Conservation (phyloP, 1,140 invertebrate genomes). For the Nylanderia fulva region DNA sequence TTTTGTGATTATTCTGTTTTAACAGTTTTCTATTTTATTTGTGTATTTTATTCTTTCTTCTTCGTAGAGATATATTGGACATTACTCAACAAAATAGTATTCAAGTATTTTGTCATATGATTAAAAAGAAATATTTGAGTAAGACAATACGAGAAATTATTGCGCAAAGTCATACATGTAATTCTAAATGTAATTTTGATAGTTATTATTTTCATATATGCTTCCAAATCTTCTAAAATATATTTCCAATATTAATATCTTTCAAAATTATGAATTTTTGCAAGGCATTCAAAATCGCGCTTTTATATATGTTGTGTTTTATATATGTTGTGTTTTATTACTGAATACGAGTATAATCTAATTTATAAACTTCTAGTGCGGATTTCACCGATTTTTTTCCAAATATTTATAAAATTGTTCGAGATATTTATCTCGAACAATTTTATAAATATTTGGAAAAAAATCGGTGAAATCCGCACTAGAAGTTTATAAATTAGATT, state of each 20-base stretch:
- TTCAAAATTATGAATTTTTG: constrained; percentile 20
- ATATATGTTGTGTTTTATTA: no score
- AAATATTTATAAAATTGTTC: constrained; percentile 1
- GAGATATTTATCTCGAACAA: constrained; percentile 4
- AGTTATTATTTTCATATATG: constrained; percentile 22
- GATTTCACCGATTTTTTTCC: neutral
- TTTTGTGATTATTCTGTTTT: neutral
- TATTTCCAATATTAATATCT: constrained; percentile 22
- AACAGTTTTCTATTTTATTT: neutral
- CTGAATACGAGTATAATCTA: no score
- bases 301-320: neutral
- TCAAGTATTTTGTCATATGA: neutral
- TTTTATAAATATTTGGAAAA: neutral
- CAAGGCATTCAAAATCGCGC: neutral
- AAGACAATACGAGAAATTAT: neutral
- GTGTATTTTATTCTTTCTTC: neutral
- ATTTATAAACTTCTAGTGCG: no score
- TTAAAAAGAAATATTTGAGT: constrained; percentile 9
- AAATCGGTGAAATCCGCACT: neutral
- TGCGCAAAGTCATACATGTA: neutral
- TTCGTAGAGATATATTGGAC: neutral
- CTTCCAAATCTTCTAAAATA: constrained; percentile 25
- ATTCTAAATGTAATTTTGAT: neutral
- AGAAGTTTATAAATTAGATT: no score
- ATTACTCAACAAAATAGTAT: neutral